Evolutionary conservation across 2,797 vertebrate species (phyloP).

Genomic region (Acanthurus tractus): DNA sequence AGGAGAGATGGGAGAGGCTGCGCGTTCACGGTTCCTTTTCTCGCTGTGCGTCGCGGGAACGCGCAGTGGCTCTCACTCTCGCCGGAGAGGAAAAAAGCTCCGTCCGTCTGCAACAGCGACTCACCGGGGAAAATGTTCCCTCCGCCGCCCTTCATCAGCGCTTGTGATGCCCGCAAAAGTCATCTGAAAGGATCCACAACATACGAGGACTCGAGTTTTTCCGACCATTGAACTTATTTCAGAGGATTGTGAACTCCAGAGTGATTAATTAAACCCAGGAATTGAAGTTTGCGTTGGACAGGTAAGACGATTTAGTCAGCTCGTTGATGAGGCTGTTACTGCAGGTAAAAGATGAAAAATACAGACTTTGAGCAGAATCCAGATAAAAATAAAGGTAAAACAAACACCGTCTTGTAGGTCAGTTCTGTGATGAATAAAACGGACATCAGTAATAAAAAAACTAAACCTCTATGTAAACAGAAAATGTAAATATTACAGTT

Average conservation of each 20-base stretch:
- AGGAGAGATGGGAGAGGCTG: slow-evolving; percentile 87
- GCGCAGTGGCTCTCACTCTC: slow-evolving; percentile 78
- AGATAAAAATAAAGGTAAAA: neutral
- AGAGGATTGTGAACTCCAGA: slow-evolving; percentile 65
- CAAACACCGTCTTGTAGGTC: slow-evolving; percentile 3
- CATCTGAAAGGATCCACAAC: slow-evolving; percentile 63
- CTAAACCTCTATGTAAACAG: neutral
- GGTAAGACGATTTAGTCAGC: slow-evolving; percentile 72
- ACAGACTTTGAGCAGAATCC: neutral
- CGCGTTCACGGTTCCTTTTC: slow-evolving; percentile 80
- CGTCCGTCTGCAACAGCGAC: slow-evolving; percentile 69
- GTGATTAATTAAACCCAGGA: slow-evolving; percentile 51
- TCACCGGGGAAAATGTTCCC: slow-evolving; percentile 83
- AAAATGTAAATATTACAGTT: neutral
- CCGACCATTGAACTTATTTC: slow-evolving; percentile 68
- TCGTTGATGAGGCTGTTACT: slow-evolving; percentile 9
- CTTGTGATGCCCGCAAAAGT: slow-evolving; percentile 62
- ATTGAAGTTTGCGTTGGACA: slow-evolving; percentile 67
- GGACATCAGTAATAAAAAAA: slow-evolving; percentile 3
- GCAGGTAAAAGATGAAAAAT: neutral
- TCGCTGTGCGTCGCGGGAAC: slow-evolving; percentile 77
- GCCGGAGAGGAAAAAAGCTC: slow-evolving; percentile 72
- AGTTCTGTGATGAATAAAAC: slow-evolving; percentile 16
- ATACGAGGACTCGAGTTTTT: slow-evolving; percentile 60
- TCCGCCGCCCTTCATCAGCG: slow-evolving; percentile 63